These are phyloP conservation scores for Phocides pigmalion DNA, from an alignment of 1,140 invertebrate species.

Conservation along the genomic window DNA sequence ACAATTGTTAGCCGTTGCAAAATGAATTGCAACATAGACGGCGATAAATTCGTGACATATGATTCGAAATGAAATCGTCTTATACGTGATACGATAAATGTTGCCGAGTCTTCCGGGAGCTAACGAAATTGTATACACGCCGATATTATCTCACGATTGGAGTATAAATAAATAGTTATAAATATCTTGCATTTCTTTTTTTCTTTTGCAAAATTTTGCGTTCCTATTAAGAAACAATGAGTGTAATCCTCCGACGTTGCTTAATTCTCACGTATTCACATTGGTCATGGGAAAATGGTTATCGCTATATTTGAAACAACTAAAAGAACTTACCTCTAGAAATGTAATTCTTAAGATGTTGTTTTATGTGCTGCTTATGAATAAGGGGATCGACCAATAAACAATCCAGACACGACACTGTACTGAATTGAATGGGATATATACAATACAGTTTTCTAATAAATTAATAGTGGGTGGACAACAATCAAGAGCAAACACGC, in stretches of 20 bases:
- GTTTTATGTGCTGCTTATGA: not conserved
- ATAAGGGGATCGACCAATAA: conserved; percentile 20
- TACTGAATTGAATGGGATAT: conserved; percentile 13
- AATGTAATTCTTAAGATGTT: not conserved
- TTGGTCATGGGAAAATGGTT: too few relatives aligned
- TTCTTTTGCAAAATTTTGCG: not conserved
- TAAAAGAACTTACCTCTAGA: too few relatives aligned
- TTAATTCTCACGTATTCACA: too few relatives aligned
- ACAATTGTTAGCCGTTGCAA: not conserved
- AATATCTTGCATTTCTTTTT: not conserved
- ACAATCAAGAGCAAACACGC: conserved; percentile 31
- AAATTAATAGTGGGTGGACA: conserved; percentile 32
- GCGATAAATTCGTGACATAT: conserved; percentile 47
- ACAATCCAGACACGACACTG: conserved; percentile 4
- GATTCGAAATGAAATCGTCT: conserved; percentile 44
- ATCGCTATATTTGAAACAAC: too few relatives aligned
- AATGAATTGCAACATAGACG: conserved; percentile 24
- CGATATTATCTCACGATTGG: not conserved
- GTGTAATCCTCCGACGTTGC: too few relatives aligned
- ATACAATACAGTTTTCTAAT: conserved; percentile 33
- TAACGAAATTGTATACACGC: conserved; percentile 23
- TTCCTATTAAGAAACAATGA: not conserved
- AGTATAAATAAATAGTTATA: not conserved
- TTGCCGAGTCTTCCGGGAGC: conserved; percentile 43
- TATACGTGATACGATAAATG: conserved; percentile 38